These are phyloP conservation scores for Dolichoris vasculosae DNA, from an alignment of 1,140 invertebrate species.

Conservation along the genomic window DNA sequence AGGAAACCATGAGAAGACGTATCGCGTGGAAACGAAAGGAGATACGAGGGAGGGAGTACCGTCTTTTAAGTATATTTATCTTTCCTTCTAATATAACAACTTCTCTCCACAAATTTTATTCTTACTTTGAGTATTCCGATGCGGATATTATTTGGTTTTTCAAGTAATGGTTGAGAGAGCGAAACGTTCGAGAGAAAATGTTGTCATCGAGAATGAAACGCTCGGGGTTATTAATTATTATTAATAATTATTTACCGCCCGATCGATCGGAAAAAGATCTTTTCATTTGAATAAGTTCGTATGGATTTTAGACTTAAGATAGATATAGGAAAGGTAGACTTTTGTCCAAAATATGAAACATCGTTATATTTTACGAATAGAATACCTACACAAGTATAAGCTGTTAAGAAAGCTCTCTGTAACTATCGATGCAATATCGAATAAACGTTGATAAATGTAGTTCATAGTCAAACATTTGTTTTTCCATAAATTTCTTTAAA, in stretches of 20 bases:
- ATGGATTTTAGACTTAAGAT: not conserved
- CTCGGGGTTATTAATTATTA: conserved; percentile 5
- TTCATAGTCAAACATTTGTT: not conserved
- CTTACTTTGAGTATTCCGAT: not conserved
- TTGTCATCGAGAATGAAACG: not conserved
- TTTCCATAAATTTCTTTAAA: not conserved
- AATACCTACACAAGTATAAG: too few relatives aligned
- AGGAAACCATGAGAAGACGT: conserved; percentile 4
- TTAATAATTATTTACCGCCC: not conserved
- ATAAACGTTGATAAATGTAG: not conserved
- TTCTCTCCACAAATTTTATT: not conserved
- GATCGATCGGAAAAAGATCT: not conserved
- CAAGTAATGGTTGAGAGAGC: not conserved
- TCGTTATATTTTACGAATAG: not conserved
- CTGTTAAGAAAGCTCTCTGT: not conserved
- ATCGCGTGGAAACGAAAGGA: not conserved
- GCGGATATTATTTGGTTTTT: not conserved
- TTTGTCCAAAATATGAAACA: not conserved
- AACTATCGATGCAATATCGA: too few relatives aligned
- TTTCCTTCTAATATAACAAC: not conserved
- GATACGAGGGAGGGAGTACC: not conserved
- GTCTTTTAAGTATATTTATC: not conserved
- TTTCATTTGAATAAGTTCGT: not conserved
- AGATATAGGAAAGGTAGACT: not conserved
- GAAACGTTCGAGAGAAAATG: not conserved